phyloP scores from a whole-genome alignment of 2,888 invertebrate species.

The Exephanes ischioxanthus region DNA sequence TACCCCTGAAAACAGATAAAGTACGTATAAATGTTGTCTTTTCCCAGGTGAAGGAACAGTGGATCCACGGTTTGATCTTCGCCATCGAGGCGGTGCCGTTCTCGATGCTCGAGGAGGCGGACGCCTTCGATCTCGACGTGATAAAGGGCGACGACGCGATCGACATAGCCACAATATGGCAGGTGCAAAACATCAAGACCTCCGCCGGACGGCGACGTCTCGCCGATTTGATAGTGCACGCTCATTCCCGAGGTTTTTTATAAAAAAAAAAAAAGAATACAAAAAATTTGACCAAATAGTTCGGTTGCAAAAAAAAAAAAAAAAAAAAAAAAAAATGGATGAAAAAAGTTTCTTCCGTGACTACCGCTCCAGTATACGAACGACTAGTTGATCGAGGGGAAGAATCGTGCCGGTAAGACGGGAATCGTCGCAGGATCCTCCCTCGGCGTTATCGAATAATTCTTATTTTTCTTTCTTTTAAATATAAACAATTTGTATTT shows the following conservation, averaged over 20 bases:
- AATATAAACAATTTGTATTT: slow-evolving; percentile 81
- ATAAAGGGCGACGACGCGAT: slow-evolving; percentile 86
- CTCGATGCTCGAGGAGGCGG: slow-evolving; percentile 86
- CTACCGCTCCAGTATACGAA: slow-evolving; percentile 56
- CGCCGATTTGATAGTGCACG: slow-evolving; percentile 89
- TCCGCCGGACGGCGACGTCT: slow-evolving; percentile 87
- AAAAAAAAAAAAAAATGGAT: neutral
- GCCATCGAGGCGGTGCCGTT: slow-evolving; percentile 88
- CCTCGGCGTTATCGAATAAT: neutral
- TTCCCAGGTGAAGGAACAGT: slow-evolving; percentile 86
- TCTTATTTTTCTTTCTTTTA: slow-evolving; percentile 72
- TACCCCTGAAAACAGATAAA: neutral
- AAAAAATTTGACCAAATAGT: neutral
- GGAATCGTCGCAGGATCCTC: neutral
- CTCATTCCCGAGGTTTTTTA: slow-evolving; percentile 85
- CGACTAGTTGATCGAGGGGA: neutral
- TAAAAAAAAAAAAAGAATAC: neutral
- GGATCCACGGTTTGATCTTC: slow-evolving; percentile 87
- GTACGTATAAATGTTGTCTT: neutral
- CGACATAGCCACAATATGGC: slow-evolving; percentile 89
- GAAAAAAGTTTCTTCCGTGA: slow-evolving; percentile 41
- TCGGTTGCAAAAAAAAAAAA: neutral
- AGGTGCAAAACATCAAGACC: slow-evolving; percentile 87
- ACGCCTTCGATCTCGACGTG: slow-evolving; percentile 87
- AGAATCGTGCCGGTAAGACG: slow-evolving; percentile 1